Conservation (phyloP, 2,113 vertebrate species). For the Heloderma charlesbogerti region DNA sequence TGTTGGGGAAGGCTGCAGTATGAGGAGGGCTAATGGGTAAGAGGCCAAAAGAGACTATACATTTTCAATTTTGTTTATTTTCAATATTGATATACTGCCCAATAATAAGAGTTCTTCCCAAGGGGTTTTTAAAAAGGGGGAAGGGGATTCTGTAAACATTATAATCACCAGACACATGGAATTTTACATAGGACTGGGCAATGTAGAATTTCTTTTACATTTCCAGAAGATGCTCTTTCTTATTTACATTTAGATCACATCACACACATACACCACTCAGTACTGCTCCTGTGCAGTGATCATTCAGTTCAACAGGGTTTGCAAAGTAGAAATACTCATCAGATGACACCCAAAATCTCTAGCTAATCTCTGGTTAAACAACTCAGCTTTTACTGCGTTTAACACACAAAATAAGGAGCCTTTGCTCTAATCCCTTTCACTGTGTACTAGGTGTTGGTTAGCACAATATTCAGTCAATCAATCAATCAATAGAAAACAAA, state of each 20-base stretch:
- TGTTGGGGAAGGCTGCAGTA: no score
- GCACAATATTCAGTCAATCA: conserved; percentile 22
- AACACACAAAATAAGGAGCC: conserved; percentile 36
- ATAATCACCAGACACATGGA: conserved; percentile 46
- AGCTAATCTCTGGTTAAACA: conserved; percentile 57
- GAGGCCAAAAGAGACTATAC: neutral
- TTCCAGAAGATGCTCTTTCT: neutral
- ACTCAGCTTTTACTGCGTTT: conserved; percentile 45
- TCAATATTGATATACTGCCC: neutral
- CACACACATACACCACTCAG: neutral
- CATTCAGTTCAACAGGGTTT: neutral
- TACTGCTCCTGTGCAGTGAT: neutral
- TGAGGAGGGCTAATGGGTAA: no score
- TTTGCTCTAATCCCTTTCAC: conserved; percentile 42
- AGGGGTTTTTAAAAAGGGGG: no score
- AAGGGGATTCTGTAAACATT: conserved; percentile 28
- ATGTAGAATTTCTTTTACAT: conserved; percentile 30
- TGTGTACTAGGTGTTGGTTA: neutral
- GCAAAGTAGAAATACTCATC: neutral
- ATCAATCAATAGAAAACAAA: neutral
- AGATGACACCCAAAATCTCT: neutral
- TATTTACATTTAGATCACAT: conserved; percentile 34
- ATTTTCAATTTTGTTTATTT: neutral
- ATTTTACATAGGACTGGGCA: conserved; percentile 51
- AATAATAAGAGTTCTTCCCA: neutral